A percentile compares a stretch with the other conserved stretches of the same genome.
Conservation (phyloP, 30 jellyfish, hydroid and myxozoan genomes). For the Sanderia malayensis region DNA sequence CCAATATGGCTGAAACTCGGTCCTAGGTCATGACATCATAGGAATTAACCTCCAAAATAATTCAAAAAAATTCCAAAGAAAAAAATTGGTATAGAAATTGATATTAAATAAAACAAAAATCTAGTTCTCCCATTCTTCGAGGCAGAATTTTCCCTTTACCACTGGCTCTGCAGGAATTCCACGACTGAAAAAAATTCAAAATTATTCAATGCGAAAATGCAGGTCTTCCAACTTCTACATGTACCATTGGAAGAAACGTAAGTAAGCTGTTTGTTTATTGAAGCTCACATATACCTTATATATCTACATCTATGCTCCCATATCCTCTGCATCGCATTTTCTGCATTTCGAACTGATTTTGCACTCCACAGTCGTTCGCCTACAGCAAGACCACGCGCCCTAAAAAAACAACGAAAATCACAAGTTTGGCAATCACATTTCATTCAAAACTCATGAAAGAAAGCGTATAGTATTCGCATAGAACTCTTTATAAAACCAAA, state of each 20-base stretch:
- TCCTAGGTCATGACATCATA: no score
- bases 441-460: no score
- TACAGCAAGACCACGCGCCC: conserved; percentile 98
- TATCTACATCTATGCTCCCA: conserved; percentile 99
- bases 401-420: no score
- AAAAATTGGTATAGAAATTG: no score
- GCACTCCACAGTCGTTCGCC: conserved; percentile 98
- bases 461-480: no score
- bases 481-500: no score
- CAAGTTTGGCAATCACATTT: no score
- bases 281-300: conserved; percentile 52
- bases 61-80: no score
- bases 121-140: conserved; percentile 82
- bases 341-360: conserved; percentile 48
- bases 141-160: conserved; percentile 86
- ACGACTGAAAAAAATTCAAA: conserved; percentile 70
- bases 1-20: no score
- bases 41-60: no score
- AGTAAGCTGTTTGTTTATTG: not conserved
- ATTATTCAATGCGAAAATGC: not conserved
- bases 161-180: conserved; percentile 97
- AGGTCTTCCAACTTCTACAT: no score
- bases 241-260: not conserved
- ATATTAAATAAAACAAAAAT: no score
- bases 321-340: conserved; percentile 82